Percentiles rank a stretch among this genome's conserved stretches.
Evolutionary conservation across 2,797 vertebrate species (phyloP).

Genomic region (Clarias fuscus): DNA sequence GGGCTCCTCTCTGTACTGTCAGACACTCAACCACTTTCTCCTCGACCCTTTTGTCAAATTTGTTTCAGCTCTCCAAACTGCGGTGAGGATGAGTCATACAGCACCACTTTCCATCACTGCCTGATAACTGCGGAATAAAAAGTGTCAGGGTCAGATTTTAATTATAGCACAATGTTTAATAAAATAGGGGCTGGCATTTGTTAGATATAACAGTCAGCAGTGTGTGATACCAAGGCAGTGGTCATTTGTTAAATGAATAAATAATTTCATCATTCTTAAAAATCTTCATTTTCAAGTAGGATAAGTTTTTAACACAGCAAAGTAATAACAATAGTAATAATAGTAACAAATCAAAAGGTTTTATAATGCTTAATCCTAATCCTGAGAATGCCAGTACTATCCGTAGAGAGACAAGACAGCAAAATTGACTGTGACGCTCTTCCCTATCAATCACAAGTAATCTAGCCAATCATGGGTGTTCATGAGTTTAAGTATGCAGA

Average conservation of each 20-base stretch:
- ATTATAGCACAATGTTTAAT: neutral
- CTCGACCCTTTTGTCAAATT: constrained; percentile 23
- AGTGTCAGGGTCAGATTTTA: constrained; percentile 15
- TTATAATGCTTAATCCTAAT: too few species aligned
- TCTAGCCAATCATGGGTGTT: neutral
- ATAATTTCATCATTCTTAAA: neutral
- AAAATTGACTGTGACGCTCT: neutral
- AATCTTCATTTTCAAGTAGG: neutral
- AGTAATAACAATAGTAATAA: neutral
- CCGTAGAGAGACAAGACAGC: neutral
- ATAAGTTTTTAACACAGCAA: too few species aligned
- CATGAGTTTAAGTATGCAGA: neutral
- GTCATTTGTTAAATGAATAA: neutral
- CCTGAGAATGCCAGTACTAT: neutral
- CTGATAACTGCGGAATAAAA: constrained; percentile 43
- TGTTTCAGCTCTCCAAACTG: constrained; percentile 25
- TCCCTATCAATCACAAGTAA: neutral
- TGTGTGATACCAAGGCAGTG: neutral
- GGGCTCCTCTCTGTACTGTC: constrained; percentile 33
- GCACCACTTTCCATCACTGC: constrained; percentile 18
- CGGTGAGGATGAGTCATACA: constrained; percentile 42
- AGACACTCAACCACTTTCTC: neutral
- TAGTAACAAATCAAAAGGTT: neutral
- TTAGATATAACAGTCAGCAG: constrained; percentile 7
- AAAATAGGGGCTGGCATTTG: constrained; percentile 10